Conservation (phyloP, 2,888 invertebrate genomes). For the Chalcis sispes region DNA sequence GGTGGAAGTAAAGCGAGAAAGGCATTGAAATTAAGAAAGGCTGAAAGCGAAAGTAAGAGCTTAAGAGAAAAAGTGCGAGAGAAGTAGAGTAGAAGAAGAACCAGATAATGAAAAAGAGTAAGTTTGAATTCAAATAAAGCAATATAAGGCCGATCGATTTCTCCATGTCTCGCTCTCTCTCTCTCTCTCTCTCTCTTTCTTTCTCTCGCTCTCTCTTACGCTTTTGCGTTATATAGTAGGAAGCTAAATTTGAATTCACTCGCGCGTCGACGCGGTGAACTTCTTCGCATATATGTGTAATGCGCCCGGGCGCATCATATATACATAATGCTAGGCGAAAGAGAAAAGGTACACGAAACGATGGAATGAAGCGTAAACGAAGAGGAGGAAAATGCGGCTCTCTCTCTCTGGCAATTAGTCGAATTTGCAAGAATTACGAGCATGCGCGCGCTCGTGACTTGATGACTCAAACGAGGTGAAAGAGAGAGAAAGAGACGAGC, state of each 20-base stretch:
- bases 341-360: no score
- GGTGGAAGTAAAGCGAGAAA: no score
- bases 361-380: conserved; percentile 12
- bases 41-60: no score
- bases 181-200: no score
- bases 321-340: not conserved
- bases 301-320: not conserved
- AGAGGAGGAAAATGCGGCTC: not conserved
- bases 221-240: not conserved
- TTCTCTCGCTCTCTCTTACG: no score
- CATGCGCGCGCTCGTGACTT: not conserved
- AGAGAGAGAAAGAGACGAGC: no score
- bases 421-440: conserved; percentile 30
- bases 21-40: no score
- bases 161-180: no score
- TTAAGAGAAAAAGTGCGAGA: no score
- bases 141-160: not conserved
- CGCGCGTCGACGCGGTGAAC: no score
- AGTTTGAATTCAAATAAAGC: conserved; percentile 15
- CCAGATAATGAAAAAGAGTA: not conserved
- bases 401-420: conserved; percentile 12
- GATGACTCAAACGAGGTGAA: no score
- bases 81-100: conserved; percentile 8
- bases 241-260: conserved; percentile 21
- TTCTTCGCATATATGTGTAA: not conserved